A percentile compares a stretch with the other conserved stretches of the same genome.
phyloP scores from a whole-genome alignment of 2,113 vertebrate genomes.

The Larimichthys polyactis region DNA sequence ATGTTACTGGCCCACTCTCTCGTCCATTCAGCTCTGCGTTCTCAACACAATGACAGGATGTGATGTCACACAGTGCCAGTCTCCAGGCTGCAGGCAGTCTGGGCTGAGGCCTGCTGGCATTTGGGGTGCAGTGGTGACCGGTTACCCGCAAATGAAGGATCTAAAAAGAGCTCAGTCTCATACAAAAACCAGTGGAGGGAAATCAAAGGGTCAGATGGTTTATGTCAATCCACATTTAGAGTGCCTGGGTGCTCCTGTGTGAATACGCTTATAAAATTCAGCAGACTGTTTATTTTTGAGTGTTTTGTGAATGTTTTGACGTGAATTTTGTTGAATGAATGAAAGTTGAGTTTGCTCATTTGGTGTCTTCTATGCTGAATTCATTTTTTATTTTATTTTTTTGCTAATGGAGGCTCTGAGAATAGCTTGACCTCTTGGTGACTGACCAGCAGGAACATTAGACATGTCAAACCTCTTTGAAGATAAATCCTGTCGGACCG shows the following conservation, averaged over 20 bases:
- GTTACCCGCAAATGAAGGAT: conserved; percentile 45
- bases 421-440: conserved; percentile 65
- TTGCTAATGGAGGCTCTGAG: conserved; percentile 61
- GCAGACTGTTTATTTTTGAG: conserved; percentile 40
- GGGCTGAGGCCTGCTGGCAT: conserved; percentile 25
- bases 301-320: conserved; percentile 23
- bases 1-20: conserved; percentile 49
- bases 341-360: conserved; percentile 34
- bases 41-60: conserved; percentile 75
- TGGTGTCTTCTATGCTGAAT: conserved; percentile 14
- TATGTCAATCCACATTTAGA: conserved; percentile 27
- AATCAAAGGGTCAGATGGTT: conserved; percentile 27
- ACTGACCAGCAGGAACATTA: conserved; percentile 59
- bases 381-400: background rate
- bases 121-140: conserved; percentile 15
- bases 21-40: conserved; percentile 20
- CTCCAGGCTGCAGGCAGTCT: conserved; percentile 35
- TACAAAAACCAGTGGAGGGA: conserved; percentile 32
- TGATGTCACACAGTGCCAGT: conserved; percentile 55
- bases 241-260: conserved; percentile 16
- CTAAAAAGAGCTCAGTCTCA: conserved; percentile 34
- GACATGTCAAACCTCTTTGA: conserved; percentile 57
- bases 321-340: conserved; percentile 27
- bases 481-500: conserved; percentile 57
- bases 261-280: background rate